Percentiles rank a stretch among this genome's conserved stretches.
phyloP scores from a whole-genome alignment of 2,797 vertebrate genomes.

The Selene dorsalis region DNA sequence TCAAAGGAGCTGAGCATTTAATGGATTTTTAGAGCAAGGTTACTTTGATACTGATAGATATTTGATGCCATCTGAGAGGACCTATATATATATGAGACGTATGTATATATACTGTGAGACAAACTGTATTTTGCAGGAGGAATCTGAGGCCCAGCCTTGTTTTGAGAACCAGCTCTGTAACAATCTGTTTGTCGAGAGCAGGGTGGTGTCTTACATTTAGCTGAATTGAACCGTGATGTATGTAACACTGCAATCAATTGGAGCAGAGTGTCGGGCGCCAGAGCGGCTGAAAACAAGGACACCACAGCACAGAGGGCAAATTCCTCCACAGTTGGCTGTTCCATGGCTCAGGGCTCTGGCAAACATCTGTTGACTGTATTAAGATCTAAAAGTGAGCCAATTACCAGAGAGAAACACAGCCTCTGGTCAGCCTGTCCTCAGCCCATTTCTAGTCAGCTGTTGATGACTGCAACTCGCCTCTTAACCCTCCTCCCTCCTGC shows the following conservation, averaged over 20 bases:
- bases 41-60: slow-evolving; percentile 4
- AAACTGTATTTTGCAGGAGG: not conserved
- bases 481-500: slow-evolving; percentile 54
- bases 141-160: slow-evolving; percentile 1
- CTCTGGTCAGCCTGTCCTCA: slow-evolving; percentile 67
- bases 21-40: slow-evolving; percentile 1
- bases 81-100: no score
- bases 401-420: slow-evolving; percentile 73
- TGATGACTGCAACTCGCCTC: slow-evolving; percentile 63
- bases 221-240: slow-evolving; percentile 39
- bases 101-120: not conserved
- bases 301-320: slow-evolving; percentile 49
- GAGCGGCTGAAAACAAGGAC: slow-evolving; percentile 66
- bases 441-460: slow-evolving; percentile 67
- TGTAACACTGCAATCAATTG: slow-evolving; percentile 38
- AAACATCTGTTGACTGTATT: slow-evolving; percentile 79
- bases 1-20: not conserved
- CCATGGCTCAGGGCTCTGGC: slow-evolving; percentile 69
- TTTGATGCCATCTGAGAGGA: slow-evolving; percentile 10
- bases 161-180: not conserved
- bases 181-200: not conserved
- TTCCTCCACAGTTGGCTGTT: slow-evolving; percentile 70
- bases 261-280: slow-evolving; percentile 35
- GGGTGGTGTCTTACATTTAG: slow-evolving; percentile 12
- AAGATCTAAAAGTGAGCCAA: slow-evolving; percentile 76